Percentiles rank a stretch among this genome's conserved stretches.
These are phyloP conservation scores for Aleadryas rufinucha DNA, from an alignment of 2,113 vertebrate species.

Conservation along the genomic window DNA sequence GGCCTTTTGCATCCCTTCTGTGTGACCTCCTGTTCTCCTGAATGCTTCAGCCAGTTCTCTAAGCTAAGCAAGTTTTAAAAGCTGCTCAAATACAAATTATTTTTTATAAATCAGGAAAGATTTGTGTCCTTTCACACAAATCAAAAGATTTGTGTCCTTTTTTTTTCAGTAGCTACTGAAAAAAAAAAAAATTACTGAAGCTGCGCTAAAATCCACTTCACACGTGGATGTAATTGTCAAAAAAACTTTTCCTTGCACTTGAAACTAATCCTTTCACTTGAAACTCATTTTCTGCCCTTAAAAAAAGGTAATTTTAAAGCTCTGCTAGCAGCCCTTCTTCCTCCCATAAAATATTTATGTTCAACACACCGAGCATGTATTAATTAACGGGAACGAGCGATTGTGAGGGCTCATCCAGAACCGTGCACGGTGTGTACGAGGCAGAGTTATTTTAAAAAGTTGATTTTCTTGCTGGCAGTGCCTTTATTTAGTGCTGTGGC, in stretches of 20 bases:
- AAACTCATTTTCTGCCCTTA: background rate
- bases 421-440: rapidly evolving
- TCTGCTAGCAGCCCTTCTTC: background rate
- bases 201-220: background rate
- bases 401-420: rapidly evolving
- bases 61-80: background rate
- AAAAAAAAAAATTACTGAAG: background rate
- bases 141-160: background rate
- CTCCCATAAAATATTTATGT: background rate
- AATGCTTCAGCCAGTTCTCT: background rate
- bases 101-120: background rate
- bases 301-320: background rate
- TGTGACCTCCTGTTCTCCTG: background rate
- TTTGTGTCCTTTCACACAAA: background rate
- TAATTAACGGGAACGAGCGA: background rate
- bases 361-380: background rate
- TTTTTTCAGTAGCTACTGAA: background rate
- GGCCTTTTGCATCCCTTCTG: background rate
- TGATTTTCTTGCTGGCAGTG: background rate
- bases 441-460: background rate
- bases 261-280: background rate
- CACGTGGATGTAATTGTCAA: background rate
- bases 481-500: background rate
- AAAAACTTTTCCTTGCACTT: background rate
- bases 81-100: background rate